Base-by-base conservation (phyloP, 1,140 invertebrate species). In the Euwallacea fornicatus region DNA sequence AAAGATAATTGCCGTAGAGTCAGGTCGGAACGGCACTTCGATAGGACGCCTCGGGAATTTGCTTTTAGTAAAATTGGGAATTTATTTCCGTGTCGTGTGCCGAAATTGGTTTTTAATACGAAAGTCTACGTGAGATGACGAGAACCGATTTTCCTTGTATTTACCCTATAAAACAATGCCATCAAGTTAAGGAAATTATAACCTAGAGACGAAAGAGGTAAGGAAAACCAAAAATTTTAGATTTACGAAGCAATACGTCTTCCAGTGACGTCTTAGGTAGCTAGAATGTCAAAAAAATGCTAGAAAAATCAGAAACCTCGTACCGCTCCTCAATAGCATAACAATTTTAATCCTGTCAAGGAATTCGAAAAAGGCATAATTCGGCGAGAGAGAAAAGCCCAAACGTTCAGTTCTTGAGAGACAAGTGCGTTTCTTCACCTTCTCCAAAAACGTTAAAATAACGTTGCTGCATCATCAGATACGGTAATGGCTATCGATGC, bases 401-500 rank as follows among this genome's bases (percentile, higher is more conserved):
- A 33, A 33, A 33, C 21, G 1, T 33, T n/a, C n/a, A 33, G 21
- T 33, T 33, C 21, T 33, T 33, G 21, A 33, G 21, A 33, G 21
- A 4, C 4, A 33, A 33, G 21, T 33, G 21, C 21, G 4, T 33
- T 33, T 4, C 21, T 33, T 33, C 21, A 2, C 21, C 4, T 33
- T 33, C 21, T 33, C 21, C 4, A 4, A 33, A n/a, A 33, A 1
- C 21, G 21, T 33, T 33, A 33, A 33, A 33, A 33, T 33, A 33
- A 33, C 21, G 4, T 4, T 33, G 1, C 21, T 33, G 71, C 55
- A 63, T 72, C 63, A 66, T 11, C 4, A 69, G 75, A 74, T 10
- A 78, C 74, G 0, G 76, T 78, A 4, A 56, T 76, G 6, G 77
- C 77, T 42, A 73, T 76, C 16, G 77, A 75, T 15, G 74, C 75